phyloP scores from a whole-genome alignment of 2,888 invertebrate species.

The Catocala sponsa region DNA sequence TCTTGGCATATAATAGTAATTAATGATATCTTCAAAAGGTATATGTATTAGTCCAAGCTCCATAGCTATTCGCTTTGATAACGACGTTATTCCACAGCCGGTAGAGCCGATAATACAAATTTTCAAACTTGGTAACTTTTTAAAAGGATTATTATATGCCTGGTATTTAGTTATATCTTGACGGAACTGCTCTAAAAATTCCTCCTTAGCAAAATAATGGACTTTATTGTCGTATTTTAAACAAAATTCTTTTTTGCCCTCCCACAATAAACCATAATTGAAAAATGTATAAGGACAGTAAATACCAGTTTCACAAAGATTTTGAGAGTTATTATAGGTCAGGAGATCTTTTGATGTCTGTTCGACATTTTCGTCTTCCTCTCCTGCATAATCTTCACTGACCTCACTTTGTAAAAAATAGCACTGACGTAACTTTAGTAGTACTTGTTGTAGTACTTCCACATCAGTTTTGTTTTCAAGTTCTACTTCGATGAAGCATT shows the following conservation, averaged over 20 bases:
- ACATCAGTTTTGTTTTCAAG: slow-evolving; percentile 77
- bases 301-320: slow-evolving; percentile 87
- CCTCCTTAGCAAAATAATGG: slow-evolving; percentile 85
- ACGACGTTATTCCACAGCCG: slow-evolving; percentile 85
- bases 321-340: slow-evolving; percentile 66
- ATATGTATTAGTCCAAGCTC: slow-evolving; percentile 87
- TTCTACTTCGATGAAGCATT: slow-evolving; percentile 79
- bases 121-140: slow-evolving; percentile 81
- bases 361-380: slow-evolving; percentile 57
- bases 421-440: slow-evolving; percentile 69
- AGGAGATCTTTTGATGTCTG: slow-evolving; percentile 57
- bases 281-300: slow-evolving; percentile 90
- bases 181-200: slow-evolving; percentile 82
- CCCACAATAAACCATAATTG: slow-evolving; percentile 86
- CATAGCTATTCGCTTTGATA: slow-evolving; percentile 82
- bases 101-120: slow-evolving; percentile 88
- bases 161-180: slow-evolving; percentile 83
- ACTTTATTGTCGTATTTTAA: slow-evolving; percentile 85
- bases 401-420: slow-evolving; percentile 63
- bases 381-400: slow-evolving; percentile 63
- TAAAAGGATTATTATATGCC: slow-evolving; percentile 74
- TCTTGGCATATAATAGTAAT: slow-evolving; percentile 71
- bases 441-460: slow-evolving; percentile 71
- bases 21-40: slow-evolving; percentile 78
- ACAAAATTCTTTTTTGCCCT: slow-evolving; percentile 87